A percentile compares a stretch with the other conserved stretches of the same genome.
phyloP scores from a whole-genome alignment of 1,140 invertebrate genomes.

The Drosophila sulfurigaster region DNA sequence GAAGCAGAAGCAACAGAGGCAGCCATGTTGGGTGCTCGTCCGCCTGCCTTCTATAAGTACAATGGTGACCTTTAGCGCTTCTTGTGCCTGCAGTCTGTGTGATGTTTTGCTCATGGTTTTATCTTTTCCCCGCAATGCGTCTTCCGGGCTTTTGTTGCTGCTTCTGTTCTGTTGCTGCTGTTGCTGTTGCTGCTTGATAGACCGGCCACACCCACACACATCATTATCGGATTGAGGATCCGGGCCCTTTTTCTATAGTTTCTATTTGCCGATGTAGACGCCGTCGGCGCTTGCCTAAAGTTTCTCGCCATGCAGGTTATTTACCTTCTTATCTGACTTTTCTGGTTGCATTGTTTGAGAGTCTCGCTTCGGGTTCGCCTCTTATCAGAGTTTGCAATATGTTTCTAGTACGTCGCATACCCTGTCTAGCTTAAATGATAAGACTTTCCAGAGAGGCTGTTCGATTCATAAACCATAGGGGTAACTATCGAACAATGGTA shows the following conservation, averaged over 20 bases:
- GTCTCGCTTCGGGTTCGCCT: slow-evolving; percentile 13
- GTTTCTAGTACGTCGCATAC: slow-evolving; percentile 34
- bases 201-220: slow-evolving; percentile 48
- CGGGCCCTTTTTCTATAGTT: slow-evolving; percentile 36
- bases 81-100: slow-evolving; percentile 19
- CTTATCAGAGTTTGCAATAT: slow-evolving; percentile 73
- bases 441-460: not conserved
- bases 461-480: too few species aligned
- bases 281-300: slow-evolving; percentile 65
- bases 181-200: slow-evolving; percentile 43
- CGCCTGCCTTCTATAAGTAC: not conserved
- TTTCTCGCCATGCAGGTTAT: slow-evolving; percentile 63
- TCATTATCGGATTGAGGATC: slow-evolving; percentile 55
- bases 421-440: not conserved
- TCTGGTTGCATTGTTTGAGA: slow-evolving; percentile 53
- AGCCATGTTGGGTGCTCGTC: not conserved
- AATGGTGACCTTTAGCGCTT: slow-evolving; percentile 37
- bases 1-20: not conserved
- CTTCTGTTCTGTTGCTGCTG: slow-evolving; percentile 23
- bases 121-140: slow-evolving; percentile 60
- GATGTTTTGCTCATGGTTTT: slow-evolving; percentile 40
- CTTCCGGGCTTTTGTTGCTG: slow-evolving; percentile 67
- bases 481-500: too few species aligned
- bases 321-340: slow-evolving; percentile 74
- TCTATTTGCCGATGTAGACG: not conserved